A percentile compares a stretch with the other conserved stretches of the same genome.
These are phyloP conservation scores for Eclectus roratus DNA, from an alignment of 2,113 vertebrate species.

Conservation along the genomic window DNA sequence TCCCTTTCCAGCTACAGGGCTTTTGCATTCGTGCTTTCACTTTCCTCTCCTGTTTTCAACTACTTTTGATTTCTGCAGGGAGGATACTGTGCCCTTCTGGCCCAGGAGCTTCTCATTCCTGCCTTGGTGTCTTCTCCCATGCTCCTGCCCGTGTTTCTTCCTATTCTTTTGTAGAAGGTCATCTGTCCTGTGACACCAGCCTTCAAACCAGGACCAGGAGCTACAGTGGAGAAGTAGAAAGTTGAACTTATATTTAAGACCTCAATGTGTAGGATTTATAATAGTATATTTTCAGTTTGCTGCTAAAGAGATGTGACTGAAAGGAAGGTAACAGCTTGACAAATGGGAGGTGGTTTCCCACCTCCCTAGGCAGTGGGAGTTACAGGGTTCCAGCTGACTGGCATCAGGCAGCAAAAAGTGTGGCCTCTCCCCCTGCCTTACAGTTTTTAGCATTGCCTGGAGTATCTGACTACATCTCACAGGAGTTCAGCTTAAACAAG, in stretches of 20 bases:
- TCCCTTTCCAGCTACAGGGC: neutral
- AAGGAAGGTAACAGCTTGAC: slow-evolving; percentile 11
- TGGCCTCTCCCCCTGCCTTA: neutral
- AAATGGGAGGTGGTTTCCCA: neutral
- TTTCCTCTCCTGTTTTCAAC: neutral
- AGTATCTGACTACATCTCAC: neutral
- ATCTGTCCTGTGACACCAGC: neutral
- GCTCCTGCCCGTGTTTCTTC: neutral
- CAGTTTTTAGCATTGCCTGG: neutral
- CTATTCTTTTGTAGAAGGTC: neutral
- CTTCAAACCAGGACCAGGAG: neutral
- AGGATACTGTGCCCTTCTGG: neutral
- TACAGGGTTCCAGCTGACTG: neutral
- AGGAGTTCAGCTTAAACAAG: neutral
- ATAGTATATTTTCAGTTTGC: neutral
- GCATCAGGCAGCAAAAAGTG: neutral
- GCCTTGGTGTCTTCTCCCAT: neutral
- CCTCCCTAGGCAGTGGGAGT: neutral
- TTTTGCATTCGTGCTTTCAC: neutral
- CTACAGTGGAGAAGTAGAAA: neutral
- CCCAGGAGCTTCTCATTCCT: neutral
- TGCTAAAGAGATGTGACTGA: neutral
- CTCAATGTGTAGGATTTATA: neutral
- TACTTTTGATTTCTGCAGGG: neutral
- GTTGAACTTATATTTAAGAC: neutral